Percentiles rank a stretch among this genome's conserved stretches.
Conservation (phyloP, 2,888 invertebrate species). For the Oscheius sp. region DNA sequence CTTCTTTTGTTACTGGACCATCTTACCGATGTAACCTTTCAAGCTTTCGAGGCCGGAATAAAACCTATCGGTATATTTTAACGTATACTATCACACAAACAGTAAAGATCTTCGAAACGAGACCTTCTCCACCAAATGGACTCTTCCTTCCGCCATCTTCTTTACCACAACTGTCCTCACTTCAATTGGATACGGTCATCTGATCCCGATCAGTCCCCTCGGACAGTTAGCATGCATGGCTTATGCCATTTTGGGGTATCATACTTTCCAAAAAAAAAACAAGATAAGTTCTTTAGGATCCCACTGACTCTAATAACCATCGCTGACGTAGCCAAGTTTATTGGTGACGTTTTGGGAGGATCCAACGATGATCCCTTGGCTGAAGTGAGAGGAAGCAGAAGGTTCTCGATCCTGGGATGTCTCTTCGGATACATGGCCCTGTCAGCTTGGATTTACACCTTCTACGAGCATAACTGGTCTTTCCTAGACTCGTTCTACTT, state of each 20-base stretch:
- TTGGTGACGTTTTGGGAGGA: slow-evolving; percentile 61
- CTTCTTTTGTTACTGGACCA: slow-evolving; percentile 58
- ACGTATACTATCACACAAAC: too few species aligned
- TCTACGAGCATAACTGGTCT: slow-evolving; percentile 64
- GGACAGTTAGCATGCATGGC: slow-evolving; percentile 70
- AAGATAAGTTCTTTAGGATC: slow-evolving; percentile 50
- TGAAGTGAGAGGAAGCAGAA: slow-evolving; percentile 41
- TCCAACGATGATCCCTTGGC: slow-evolving; percentile 47
- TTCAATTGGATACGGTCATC: slow-evolving; percentile 68
- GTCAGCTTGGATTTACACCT: slow-evolving; percentile 61
- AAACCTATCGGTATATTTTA: slow-evolving; percentile 44
- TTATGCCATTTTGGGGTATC: slow-evolving; percentile 68
- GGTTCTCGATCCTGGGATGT: slow-evolving; percentile 56
- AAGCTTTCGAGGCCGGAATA: slow-evolving; percentile 64
- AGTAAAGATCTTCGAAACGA: slow-evolving; percentile 39
- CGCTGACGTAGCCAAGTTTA: slow-evolving; percentile 71
- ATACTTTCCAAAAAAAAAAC: slow-evolving; percentile 61
- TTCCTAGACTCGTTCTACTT: slow-evolving; percentile 71
- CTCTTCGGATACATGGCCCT: slow-evolving; percentile 68
- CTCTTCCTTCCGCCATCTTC: slow-evolving; percentile 66
- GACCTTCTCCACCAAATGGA: slow-evolving; percentile 59
- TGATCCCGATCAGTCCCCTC: slow-evolving; percentile 68
- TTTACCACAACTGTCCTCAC: slow-evolving; percentile 69
- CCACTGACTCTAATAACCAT: slow-evolving; percentile 72
- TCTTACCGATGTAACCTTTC: slow-evolving; percentile 62